Conservation (phyloP, 2,888 invertebrate genomes). For the Eurytoma adleriae region DNA sequence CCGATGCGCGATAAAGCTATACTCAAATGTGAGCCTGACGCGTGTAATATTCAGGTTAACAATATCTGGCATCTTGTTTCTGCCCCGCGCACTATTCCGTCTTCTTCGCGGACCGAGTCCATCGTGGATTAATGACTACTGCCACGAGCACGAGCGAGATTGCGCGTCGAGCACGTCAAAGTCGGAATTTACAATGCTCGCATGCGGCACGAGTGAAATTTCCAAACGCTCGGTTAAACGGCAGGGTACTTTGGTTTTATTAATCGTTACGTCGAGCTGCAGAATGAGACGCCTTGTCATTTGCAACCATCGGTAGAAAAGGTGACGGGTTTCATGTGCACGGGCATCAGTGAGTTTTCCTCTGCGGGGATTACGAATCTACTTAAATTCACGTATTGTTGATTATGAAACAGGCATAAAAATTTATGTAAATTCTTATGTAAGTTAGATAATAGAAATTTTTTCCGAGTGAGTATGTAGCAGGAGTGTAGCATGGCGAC, state of each 20-base stretch:
- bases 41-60: slow-evolving; percentile 46
- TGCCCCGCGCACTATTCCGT: background rate
- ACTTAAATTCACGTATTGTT: too few species aligned
- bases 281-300: slow-evolving; percentile 14
- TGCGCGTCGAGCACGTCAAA: slow-evolving; percentile 23
- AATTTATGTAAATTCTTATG: too few species aligned
- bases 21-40: slow-evolving; percentile 33
- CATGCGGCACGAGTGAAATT: background rate
- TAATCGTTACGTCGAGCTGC: background rate
- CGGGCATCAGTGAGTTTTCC: too few species aligned
- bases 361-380: too few species aligned
- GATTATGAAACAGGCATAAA: too few species aligned
- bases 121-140: background rate
- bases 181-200: slow-evolving; percentile 10
- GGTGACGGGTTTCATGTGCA: too few species aligned
- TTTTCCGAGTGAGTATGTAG: too few species aligned
- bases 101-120: background rate
- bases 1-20: slow-evolving; percentile 11
- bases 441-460: too few species aligned
- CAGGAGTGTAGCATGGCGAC: too few species aligned
- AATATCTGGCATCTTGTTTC: slow-evolving; percentile 36
- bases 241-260: slow-evolving; percentile 23
- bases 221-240: slow-evolving; percentile 4
- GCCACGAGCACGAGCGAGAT: slow-evolving; percentile 3
- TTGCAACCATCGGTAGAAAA: background rate